A percentile compares a stretch with the other conserved stretches of the same genome.
Conservation (phyloP, 2,888 invertebrate genomes). For the Euzetes globulus region DNA sequence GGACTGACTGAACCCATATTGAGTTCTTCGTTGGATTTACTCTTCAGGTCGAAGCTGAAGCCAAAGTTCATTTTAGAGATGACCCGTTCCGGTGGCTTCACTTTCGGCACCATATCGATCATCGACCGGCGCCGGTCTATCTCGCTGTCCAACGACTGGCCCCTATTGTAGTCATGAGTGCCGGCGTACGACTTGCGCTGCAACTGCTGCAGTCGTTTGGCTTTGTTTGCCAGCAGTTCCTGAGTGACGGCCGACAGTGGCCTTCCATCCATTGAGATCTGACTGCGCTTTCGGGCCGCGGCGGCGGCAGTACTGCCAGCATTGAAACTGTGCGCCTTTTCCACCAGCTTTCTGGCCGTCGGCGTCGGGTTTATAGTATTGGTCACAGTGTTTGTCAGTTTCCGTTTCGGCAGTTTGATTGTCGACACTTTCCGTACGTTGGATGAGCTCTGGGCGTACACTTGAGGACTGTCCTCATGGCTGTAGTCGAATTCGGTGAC, state of each 20-base stretch:
- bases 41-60: slow-evolving; percentile 54
- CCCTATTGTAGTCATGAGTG: not conserved
- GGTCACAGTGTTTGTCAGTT: not conserved
- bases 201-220: not conserved
- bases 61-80: slow-evolving; percentile 58
- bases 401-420: not conserved
- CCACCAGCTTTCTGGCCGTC: not conserved
- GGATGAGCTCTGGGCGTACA: not conserved
- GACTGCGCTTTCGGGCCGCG: not conserved
- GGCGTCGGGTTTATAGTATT: not conserved
- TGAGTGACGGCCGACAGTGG: not conserved
- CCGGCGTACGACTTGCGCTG: slow-evolving; percentile 41
- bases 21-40: not conserved
- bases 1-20: not conserved
- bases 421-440: not conserved
- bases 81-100: slow-evolving; percentile 43
- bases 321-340: slow-evolving; percentile 33
- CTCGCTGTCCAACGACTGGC: not conserved
- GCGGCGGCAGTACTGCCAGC: not conserved
- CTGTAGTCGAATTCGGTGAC: slow-evolving; percentile 55
- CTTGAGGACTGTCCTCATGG: slow-evolving; percentile 37
- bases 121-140: slow-evolving; percentile 38
- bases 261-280: not conserved
- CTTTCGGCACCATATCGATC: slow-evolving; percentile 34
- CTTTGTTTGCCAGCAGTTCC: not conserved